Evolutionary conservation across 2,113 vertebrate genomes (phyloP).

Genomic region (Salvator merianae): DNA sequence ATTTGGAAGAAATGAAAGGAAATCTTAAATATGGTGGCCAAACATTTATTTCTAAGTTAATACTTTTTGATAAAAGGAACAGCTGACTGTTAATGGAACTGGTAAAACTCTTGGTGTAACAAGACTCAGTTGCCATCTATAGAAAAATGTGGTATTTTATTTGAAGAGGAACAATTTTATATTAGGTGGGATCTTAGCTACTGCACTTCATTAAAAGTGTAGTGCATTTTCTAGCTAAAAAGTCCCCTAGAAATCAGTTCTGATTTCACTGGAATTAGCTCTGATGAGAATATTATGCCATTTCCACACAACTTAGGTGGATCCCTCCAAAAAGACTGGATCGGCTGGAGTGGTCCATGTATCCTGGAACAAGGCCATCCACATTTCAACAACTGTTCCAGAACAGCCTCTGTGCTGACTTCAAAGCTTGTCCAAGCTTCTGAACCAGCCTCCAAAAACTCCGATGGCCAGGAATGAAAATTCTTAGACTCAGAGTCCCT

Average conservation of each 20-base stretch:
- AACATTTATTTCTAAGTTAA: neutral
- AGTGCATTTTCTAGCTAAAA: neutral
- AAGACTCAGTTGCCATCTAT: neutral
- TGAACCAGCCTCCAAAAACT: too few relatives aligned
- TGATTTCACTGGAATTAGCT: neutral
- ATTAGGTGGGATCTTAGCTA: neutral
- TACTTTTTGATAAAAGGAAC: conserved; percentile 5
- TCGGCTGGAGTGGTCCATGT: too few relatives aligned
- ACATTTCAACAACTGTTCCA: too few relatives aligned
- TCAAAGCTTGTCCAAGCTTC: too few relatives aligned
- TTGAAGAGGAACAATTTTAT: neutral
- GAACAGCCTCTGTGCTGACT: too few relatives aligned
- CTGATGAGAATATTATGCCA: neutral
- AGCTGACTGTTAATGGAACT: neutral
- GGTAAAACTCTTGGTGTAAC: neutral
- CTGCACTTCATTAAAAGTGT: neutral
- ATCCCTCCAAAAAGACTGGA: too few relatives aligned
- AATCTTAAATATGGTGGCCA: neutral
- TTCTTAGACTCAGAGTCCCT: too few relatives aligned
- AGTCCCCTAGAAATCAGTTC: rapidly evolving
- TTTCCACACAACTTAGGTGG: too few relatives aligned
- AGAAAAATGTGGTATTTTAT: neutral
- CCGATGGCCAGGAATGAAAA: too few relatives aligned
- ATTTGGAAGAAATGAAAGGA: neutral
- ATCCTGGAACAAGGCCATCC: too few relatives aligned